A percentile compares a stretch with the other conserved stretches of the same genome.
Evolutionary conservation across 2,888 invertebrate species (phyloP).

Genomic region (Epiblema foenella): DNA sequence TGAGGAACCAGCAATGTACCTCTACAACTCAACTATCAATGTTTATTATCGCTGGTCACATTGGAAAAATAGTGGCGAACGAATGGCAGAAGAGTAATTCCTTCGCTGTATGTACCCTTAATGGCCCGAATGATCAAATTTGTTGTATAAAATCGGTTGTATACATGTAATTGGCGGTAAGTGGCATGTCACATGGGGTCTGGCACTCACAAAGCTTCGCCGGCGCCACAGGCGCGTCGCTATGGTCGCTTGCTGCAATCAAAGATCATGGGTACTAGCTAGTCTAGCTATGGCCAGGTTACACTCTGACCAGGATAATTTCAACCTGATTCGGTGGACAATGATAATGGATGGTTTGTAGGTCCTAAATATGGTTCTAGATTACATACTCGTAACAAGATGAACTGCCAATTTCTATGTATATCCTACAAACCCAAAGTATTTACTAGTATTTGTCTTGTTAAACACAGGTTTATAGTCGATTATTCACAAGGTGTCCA

Average conservation of each 20-base stretch:
- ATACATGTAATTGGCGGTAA: slow-evolving; percentile 24
- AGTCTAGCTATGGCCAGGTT: slow-evolving; percentile 15
- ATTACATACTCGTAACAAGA: too few species aligned
- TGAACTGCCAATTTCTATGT: too few species aligned
- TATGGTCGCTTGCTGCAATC: slow-evolving; percentile 42
- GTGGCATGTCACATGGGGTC: slow-evolving; percentile 39
- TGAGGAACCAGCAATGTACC: not conserved
- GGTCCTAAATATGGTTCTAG: not conserved
- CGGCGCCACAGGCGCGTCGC: slow-evolving; percentile 41
- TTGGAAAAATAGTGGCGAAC: not conserved
- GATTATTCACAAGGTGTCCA: not conserved
- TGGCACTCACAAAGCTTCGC: slow-evolving; percentile 38
- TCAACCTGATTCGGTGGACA: not conserved
- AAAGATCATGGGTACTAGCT: slow-evolving; percentile 35
- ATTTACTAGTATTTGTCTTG: not conserved
- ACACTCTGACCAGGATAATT: too few species aligned
- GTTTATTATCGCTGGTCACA: not conserved
- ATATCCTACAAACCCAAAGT: too few species aligned
- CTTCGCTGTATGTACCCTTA: slow-evolving; percentile 8
- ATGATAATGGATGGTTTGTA: not conserved
- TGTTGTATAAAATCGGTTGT: slow-evolving; percentile 26
- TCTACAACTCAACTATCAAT: not conserved
- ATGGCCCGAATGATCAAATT: not conserved
- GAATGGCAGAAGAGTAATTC: not conserved
- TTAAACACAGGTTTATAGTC: not conserved